Percentiles rank a stretch among this genome's conserved stretches.
These are phyloP conservation scores for Aleiodes alternator DNA, from an alignment of 2,888 invertebrate species.

Conservation along the genomic window DNA sequence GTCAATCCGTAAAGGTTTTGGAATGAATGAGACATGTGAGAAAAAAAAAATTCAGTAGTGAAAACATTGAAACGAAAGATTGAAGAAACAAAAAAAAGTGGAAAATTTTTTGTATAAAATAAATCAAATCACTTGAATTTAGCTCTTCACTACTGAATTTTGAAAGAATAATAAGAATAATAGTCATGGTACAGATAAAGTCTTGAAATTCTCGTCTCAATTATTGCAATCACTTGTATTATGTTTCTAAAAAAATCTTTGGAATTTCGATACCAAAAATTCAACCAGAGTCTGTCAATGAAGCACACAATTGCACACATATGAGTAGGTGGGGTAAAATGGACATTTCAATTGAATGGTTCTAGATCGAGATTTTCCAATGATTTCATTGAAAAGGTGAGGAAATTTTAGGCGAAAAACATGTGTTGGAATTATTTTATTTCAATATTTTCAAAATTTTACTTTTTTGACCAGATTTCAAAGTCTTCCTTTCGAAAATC, in stretches of 20 bases:
- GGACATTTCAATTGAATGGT: no score
- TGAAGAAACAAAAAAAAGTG: neutral
- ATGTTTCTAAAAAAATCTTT: slow-evolving; percentile 8
- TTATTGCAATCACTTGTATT: slow-evolving; percentile 18
- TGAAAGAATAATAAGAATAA: neutral
- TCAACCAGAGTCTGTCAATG: neutral
- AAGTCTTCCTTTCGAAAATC: no score
- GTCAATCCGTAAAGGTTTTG: neutral
- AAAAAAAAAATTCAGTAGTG: no score
- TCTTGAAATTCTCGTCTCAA: slow-evolving; percentile 31
- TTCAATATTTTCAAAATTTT: no score
- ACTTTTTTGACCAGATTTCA: no score
- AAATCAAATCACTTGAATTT: neutral
- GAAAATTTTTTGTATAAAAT: neutral
- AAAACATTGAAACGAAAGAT: neutral
- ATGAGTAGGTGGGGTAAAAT: no score
- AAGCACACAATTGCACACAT: slow-evolving; percentile 12
- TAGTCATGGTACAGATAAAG: neutral
- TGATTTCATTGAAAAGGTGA: no score
- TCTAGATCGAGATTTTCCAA: no score
- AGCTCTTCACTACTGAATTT: neutral
- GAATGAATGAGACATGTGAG: no score
- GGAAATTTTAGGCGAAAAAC: no score
- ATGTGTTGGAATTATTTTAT: no score
- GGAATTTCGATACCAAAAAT: slow-evolving; percentile 12